Conservation (phyloP, 2,888 invertebrate genomes). For the Stenotaenia linearis region DNA sequence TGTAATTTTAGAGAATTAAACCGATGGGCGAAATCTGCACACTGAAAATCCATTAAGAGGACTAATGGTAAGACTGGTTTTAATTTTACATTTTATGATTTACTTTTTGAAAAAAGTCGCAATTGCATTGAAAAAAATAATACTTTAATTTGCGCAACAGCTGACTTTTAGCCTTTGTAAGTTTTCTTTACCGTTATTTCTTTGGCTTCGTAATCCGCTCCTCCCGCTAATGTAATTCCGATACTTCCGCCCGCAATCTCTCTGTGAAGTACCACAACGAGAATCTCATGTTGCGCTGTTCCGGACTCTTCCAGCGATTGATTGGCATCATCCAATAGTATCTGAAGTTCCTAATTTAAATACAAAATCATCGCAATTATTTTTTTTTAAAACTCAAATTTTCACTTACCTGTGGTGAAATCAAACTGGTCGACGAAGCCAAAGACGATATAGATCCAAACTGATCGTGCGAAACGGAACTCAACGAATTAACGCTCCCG, state of each 20-base stretch:
- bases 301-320: slow-evolving; percentile 57
- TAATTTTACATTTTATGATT: no score
- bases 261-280: slow-evolving; percentile 61
- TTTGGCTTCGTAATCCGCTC: slow-evolving; percentile 83
- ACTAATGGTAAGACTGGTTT: no score
- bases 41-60: no score
- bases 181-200: slow-evolving; percentile 83
- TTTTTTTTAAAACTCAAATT: no score
- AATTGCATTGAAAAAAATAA: no score
- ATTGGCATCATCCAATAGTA: slow-evolving; percentile 61
- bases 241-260: slow-evolving; percentile 68
- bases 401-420: slow-evolving; percentile 55
- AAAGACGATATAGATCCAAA: slow-evolving; percentile 57
- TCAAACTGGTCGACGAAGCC: slow-evolving; percentile 56
- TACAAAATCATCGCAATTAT: no score
- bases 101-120: no score
- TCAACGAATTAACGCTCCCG: slow-evolving; percentile 40
- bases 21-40: no score
- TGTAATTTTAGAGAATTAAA: no score
- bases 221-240: slow-evolving; percentile 81
- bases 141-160: no score
- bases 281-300: slow-evolving; percentile 52
- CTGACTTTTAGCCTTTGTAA: no score
- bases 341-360: slow-evolving; percentile 54
- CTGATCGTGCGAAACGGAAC: slow-evolving; percentile 44